Evolutionary conservation across 2,888 invertebrate genomes (phyloP).

Genomic region (Listrodromus nycthemerus): DNA sequence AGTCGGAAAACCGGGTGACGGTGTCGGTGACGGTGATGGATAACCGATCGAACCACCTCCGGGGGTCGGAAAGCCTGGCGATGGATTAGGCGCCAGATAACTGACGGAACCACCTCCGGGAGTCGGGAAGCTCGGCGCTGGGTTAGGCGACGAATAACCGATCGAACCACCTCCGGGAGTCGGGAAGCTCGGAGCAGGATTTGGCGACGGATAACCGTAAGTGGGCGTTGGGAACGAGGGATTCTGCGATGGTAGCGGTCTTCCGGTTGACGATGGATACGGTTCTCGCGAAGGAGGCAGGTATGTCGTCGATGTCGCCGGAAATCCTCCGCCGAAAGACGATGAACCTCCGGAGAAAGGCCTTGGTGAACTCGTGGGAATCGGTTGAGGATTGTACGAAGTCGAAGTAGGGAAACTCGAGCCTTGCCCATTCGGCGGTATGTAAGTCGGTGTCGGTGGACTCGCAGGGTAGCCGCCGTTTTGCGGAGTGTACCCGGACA

Average conservation of each 20-base stretch:
- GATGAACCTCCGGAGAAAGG: constrained; percentile 75
- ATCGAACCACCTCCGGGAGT: constrained; percentile 53
- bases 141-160: constrained; percentile 53
- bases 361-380: constrained; percentile 68
- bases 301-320: constrained; percentile 71
- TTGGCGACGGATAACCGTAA: constrained; percentile 61
- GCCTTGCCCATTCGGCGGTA: constrained; percentile 73
- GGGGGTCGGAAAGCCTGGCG: constrained; percentile 57
- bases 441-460: constrained; percentile 73
- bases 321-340: constrained; percentile 42
- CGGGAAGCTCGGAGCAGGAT: constrained; percentile 61
- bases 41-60: constrained; percentile 54
- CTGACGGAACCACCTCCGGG: constrained; percentile 46
- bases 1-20: constrained; percentile 61
- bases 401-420: constrained; percentile 70
- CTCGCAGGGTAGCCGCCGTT: constrained; percentile 74
- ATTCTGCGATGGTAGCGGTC: constrained; percentile 34
- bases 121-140: constrained; percentile 60
- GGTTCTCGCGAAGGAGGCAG: constrained; percentile 64
- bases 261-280: constrained; percentile 58
- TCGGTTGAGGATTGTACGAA: constrained; percentile 73
- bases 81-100: constrained; percentile 60
- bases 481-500: constrained; percentile 74
- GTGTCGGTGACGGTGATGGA: constrained; percentile 57
- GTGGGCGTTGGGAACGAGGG: constrained; percentile 38